Conservation (phyloP, 2,888 invertebrate genomes). For the Phytoseiulus persimilis region DNA sequence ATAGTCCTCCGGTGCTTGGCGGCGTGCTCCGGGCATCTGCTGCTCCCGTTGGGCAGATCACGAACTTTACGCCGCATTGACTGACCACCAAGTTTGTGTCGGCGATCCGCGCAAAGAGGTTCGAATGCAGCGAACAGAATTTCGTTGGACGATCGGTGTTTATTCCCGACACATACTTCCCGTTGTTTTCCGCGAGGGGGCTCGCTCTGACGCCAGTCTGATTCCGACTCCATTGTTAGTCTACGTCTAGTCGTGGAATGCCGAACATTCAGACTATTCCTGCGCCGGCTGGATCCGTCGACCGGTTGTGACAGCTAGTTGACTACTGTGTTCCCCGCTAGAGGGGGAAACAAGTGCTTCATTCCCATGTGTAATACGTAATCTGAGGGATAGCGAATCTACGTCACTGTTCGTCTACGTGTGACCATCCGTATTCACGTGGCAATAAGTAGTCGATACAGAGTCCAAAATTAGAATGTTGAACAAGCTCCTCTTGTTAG, state of each 20-base stretch:
- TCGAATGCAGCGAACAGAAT: not conserved
- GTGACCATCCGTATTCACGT: not conserved
- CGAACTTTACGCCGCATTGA: slow-evolving; percentile 32
- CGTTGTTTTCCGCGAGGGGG: not conserved
- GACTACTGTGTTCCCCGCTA: not conserved
- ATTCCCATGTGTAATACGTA: not conserved
- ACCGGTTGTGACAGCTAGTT: not conserved
- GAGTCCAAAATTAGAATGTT: not conserved
- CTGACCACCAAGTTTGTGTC: slow-evolving; percentile 5
- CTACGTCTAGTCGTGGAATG: not conserved
- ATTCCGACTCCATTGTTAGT: not conserved
- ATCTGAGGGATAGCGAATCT: not conserved
- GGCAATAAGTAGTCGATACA: not conserved
- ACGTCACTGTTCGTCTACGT: not conserved
- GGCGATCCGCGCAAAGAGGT: not conserved
- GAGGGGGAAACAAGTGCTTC: not conserved
- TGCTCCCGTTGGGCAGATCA: slow-evolving; percentile 34
- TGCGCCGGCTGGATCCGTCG: not conserved
- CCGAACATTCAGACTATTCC: not conserved
- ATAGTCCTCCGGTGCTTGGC: not conserved
- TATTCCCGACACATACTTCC: not conserved
- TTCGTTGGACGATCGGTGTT: not conserved
- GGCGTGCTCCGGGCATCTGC: not conserved
- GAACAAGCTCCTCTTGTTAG: not conserved
- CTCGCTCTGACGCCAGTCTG: not conserved